Evolutionary conservation across 2,797 vertebrate genomes (phyloP), one percentile per base, ranked within the genome.

Genomic region (Xenops minutus): DNA sequence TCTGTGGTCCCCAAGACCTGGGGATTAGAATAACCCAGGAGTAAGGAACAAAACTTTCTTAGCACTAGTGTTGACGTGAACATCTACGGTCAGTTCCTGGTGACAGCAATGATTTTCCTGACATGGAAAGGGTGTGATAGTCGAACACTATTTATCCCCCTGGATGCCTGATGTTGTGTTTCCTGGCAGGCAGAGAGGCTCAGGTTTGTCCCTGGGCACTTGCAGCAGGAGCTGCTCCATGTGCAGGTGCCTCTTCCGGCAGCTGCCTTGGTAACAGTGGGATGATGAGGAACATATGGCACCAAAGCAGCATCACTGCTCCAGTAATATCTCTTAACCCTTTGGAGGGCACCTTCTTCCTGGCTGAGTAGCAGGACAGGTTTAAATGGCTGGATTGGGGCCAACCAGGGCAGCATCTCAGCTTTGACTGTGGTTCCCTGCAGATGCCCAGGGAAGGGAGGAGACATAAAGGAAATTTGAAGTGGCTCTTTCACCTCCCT

Each of bases 241-340:
- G 1, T 62, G 46, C 74, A 88, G 84, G 55, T 96, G 59, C 48
- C 46, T 92, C 77, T 85, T 84, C 59, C 1, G 0, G 73, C 73
- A 89, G 80, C 83, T 95, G 80, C 92, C 63, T 84, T 92, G 80
- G 73, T 55, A 85, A 92, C 83, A 79, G 62, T 2, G 36, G 72
- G 67, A 59, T 92, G 85, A 85, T 85, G 77, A 86, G 58, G 73
- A 78, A 81, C 92, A 88, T 64, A 84, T 75, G 91, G 92, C 88
- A 75, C 51, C 80, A 46, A 76, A 76, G 30, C 62, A 84, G 37
- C 67, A 62, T 18, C 0, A 0, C 43, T 67, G 43, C 71, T 84
- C 71, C 23, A 14, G 29, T 18, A 58, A 52, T 51, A 36, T 19
- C 62, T 54, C 59, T 92, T 96, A 94, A 94, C 84, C 74, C 84